These are phyloP conservation scores for Unio pictorum DNA, from an alignment of 2,888 invertebrate genomes.

Conservation along the genomic window DNA sequence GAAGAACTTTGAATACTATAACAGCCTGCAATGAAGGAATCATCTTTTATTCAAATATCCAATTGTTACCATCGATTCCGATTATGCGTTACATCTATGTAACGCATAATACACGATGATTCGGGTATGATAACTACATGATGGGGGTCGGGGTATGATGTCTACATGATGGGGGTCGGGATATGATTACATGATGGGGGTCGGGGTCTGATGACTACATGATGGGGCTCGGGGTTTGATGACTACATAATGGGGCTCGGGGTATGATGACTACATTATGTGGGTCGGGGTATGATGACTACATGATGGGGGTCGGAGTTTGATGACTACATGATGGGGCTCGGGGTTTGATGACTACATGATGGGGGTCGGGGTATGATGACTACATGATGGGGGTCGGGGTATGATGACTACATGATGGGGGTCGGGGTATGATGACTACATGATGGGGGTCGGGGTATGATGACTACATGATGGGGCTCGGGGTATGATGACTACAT, in stretches of 20 bases:
- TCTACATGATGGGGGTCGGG: no score
- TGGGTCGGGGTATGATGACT: background rate
- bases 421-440: background rate
- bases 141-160: background rate
- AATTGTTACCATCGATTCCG: background rate
- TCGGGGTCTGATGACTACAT: background rate
- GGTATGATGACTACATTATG: background rate
- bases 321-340: no score
- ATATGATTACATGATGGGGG: background rate
- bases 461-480: no score
- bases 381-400: no score
- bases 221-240: background rate
- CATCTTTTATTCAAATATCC: background rate
- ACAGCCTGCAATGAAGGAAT: slow-evolving; percentile 45
- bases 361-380: background rate
- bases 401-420: background rate
- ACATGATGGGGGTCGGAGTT: background rate
- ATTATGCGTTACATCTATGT: background rate
- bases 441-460: background rate
- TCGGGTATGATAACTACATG: no score
- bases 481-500: background rate
- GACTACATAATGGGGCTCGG: no score
- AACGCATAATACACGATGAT: no score
- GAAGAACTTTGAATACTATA: slow-evolving; percentile 56
- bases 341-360: background rate